Evolutionary conservation across 2,888 invertebrate species (phyloP).

Genomic region (Ferrisia virgata): DNA sequence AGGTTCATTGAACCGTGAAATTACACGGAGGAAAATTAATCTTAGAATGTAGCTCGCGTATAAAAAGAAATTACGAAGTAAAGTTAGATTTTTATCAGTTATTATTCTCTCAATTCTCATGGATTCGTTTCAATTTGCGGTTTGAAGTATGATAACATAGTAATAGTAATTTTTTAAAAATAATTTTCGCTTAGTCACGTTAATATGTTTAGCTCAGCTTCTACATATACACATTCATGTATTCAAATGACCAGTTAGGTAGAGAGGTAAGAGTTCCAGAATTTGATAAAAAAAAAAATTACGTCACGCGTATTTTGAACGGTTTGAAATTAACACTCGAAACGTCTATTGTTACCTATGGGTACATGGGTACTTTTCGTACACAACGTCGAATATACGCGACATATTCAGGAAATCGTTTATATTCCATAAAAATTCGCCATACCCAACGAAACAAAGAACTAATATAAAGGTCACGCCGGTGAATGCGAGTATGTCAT

Average conservation of each 20-base stretch:
- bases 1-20: neutral
- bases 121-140: neutral
- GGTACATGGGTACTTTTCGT: neutral
- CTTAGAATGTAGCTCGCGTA: neutral
- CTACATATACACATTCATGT: too few species aligned
- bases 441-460: neutral
- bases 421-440: slow-evolving; percentile 7
- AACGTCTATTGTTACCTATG: neutral
- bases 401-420: slow-evolving; percentile 6
- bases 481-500: neutral
- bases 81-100: neutral
- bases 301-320: neutral
- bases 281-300: slow-evolving; percentile 3
- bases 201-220: neutral
- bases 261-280: neutral
- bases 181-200: neutral
- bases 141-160: neutral
- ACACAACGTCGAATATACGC: neutral
- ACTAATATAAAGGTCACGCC: neutral
- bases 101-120: neutral
- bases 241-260: too few species aligned
- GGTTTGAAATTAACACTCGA: neutral
- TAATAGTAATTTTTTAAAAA: neutral
- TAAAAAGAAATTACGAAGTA: neutral
- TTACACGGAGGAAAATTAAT: neutral